Evolutionary conservation across 2,113 vertebrate species (phyloP).

Genomic region (Hippolais icterina): DNA sequence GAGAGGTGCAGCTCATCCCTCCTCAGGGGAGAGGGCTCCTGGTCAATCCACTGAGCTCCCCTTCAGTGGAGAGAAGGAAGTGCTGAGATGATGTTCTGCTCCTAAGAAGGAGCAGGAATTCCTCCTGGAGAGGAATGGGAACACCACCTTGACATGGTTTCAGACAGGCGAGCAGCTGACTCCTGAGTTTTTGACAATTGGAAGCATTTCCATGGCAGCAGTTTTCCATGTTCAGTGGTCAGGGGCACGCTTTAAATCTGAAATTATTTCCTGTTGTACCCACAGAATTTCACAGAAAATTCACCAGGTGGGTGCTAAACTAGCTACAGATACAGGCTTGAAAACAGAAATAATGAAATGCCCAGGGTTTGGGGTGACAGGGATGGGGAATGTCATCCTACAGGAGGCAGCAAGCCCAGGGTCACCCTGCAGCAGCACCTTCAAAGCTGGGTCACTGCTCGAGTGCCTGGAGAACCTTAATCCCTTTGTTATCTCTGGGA

Average conservation of each 20-base stretch:
- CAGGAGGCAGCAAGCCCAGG: fast-evolving
- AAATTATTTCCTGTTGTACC: not conserved
- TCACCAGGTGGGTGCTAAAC: not conserved
- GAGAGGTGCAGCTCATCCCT: not conserved
- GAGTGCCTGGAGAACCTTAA: not conserved
- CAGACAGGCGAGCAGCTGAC: not conserved
- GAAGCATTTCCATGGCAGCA: not conserved
- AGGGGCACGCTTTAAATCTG: not conserved
- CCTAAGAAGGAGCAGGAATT: not conserved
- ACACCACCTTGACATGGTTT: not conserved
- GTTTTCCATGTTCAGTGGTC: fast-evolving
- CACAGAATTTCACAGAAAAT: not conserved
- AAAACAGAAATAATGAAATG: not conserved
- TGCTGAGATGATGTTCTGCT: not conserved
- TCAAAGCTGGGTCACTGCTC: not conserved
- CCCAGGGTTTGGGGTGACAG: not conserved
- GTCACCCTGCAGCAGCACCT: not conserved
- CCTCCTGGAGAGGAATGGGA: not conserved
- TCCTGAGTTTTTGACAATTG: not conserved
- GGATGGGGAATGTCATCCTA: not conserved
- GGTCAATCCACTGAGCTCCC: not conserved
- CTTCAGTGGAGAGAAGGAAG: not conserved
- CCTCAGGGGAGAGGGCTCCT: not conserved
- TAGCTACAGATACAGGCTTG: not conserved
- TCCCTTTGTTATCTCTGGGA: not conserved